Evolutionary conservation across 1,140 invertebrate genomes (phyloP).

Genomic region (Acromyrmex heyeri): DNA sequence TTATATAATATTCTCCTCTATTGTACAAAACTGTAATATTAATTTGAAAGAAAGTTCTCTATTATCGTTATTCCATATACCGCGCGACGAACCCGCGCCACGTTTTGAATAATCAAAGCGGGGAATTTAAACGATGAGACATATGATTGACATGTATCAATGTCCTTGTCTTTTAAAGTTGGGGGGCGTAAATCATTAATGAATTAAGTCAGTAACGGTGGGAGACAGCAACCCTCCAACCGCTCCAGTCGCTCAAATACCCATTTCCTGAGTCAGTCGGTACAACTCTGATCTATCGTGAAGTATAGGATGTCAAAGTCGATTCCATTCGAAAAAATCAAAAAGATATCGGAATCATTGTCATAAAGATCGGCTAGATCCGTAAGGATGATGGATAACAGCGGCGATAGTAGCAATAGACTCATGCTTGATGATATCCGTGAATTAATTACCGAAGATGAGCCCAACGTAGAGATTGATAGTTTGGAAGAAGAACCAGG

Average conservation of each 20-base stretch:
- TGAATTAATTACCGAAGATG: constrained; percentile 83
- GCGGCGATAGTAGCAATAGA: constrained; percentile 63
- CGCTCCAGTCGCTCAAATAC: constrained; percentile 81
- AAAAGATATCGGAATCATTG: constrained; percentile 1
- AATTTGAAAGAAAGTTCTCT: not conserved
- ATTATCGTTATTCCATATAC: constrained; percentile 10
- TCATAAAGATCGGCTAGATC: constrained; percentile 1
- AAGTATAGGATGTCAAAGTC: constrained; percentile 69
- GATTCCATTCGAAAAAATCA: constrained; percentile 7
- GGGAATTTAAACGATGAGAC: constrained; percentile 77
- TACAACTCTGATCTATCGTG: constrained; percentile 72
- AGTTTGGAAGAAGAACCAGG: constrained; percentile 88
- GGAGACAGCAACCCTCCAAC: constrained; percentile 76
- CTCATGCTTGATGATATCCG: constrained; percentile 81
- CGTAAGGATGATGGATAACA: constrained; percentile 39
- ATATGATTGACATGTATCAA: constrained; percentile 84
- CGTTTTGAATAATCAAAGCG: constrained; percentile 24
- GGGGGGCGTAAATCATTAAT: constrained; percentile 78
- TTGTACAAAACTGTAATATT: not conserved
- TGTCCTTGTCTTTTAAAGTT: constrained; percentile 85
- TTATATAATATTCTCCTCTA: not conserved
- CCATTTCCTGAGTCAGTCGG: constrained; percentile 83
- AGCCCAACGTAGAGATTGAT: constrained; percentile 82
- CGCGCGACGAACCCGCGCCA: not conserved
- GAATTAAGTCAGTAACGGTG: constrained; percentile 81